Conservation (phyloP, 2,113 vertebrate genomes). For the Cebidichthys violaceus region DNA sequence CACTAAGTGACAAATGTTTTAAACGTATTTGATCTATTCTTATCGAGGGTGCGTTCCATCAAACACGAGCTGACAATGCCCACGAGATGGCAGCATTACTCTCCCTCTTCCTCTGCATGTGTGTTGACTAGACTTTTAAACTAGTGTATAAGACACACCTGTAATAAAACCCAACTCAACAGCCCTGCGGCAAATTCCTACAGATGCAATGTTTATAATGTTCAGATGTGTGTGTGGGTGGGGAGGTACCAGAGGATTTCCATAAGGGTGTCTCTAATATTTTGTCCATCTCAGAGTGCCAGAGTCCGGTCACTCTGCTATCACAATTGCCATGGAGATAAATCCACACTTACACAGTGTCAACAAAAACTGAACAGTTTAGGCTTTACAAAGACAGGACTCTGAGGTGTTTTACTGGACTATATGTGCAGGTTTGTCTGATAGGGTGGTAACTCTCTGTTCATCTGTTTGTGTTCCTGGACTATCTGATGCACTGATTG, state of each 20-base stretch:
- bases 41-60: neutral
- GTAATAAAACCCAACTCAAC: neutral
- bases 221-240: neutral
- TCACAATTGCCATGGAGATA: neutral
- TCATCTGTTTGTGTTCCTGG: slow-evolving; percentile 6
- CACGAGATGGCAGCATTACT: slow-evolving; percentile 67
- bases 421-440: neutral
- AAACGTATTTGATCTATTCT: neutral
- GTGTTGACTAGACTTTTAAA: neutral
- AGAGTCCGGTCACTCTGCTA: neutral
- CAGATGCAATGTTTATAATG: neutral
- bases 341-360: neutral
- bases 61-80: slow-evolving; percentile 12
- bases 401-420: neutral
- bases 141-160: neutral
- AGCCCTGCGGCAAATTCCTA: neutral
- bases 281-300: neutral
- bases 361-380: neutral
- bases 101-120: neutral
- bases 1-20: neutral
- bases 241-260: neutral
- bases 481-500: slow-evolving; percentile 22
- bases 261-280: neutral
- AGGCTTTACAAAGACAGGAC: neutral
- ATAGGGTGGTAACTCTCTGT: neutral